phyloP scores from a whole-genome alignment of 2,797 vertebrate species.

The Ctenopoma kingsleyae region DNA sequence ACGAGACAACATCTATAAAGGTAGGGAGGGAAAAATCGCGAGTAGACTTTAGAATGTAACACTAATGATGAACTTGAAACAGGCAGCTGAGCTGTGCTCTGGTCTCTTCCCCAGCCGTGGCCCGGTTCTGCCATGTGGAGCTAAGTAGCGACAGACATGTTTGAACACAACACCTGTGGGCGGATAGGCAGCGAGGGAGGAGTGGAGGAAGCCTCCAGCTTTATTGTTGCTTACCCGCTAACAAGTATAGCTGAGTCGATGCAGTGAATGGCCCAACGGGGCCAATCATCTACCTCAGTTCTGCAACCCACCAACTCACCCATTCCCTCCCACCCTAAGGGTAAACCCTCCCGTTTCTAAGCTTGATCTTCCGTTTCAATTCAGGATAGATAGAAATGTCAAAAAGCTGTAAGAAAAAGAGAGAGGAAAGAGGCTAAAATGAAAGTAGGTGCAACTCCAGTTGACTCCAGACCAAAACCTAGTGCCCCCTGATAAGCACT shows the following conservation, averaged over 20 bases:
- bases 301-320: conserved; percentile 43
- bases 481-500: conserved; percentile 1
- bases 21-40: conserved; percentile 14
- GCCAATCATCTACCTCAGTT: conserved; percentile 69
- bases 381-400: conserved; percentile 53
- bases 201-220: conserved; percentile 17
- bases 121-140: conserved; percentile 51
- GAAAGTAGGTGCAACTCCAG: conserved; percentile 9
- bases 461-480: conserved; percentile 20
- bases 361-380: conserved; percentile 71
- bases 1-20: conserved; percentile 45
- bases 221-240: conserved; percentile 49
- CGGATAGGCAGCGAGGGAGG: conserved; percentile 38
- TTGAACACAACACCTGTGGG: conserved; percentile 79
- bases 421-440: conserved; percentile 28
- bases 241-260: conserved; percentile 68
- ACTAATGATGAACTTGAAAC: conserved; percentile 73
- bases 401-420: conserved; percentile 31
- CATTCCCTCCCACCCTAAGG: conserved; percentile 38
- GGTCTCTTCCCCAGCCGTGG: conserved; percentile 50
- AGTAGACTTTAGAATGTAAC: conserved; percentile 47
- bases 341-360: conserved; percentile 5
- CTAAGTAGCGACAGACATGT: conserved; percentile 58
- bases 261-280: conserved; percentile 58
- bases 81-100: conserved; percentile 33